phyloP scores from a whole-genome alignment of 2,888 invertebrate genomes.

The Drosophila prolongata region DNA sequence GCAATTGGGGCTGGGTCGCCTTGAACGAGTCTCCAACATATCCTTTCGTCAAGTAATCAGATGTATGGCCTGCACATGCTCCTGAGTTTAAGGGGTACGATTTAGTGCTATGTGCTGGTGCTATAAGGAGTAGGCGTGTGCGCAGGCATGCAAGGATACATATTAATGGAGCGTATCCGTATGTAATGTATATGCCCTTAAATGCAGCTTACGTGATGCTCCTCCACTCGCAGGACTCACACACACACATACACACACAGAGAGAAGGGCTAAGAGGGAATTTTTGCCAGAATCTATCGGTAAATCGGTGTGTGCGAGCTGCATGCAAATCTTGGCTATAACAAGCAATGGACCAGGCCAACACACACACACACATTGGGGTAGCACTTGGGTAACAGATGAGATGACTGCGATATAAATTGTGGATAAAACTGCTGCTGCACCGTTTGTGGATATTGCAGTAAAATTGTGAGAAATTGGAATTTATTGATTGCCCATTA shows the following conservation, averaged over 20 bases:
- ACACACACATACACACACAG: conserved; percentile 2
- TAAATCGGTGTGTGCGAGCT: conserved; percentile 70
- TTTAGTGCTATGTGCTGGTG: conserved; percentile 16
- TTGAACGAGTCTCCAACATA: conserved; percentile 64
- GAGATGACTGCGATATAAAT: conserved; percentile 76
- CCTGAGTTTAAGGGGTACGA: conserved; percentile 16
- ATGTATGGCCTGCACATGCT: conserved; percentile 62
- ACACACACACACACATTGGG: conserved; percentile 19
- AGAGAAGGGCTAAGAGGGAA: conserved; percentile 33
- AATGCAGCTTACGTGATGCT: conserved; percentile 80
- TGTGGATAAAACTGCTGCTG: conserved; percentile 68
- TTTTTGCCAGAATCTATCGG: conserved; percentile 31
- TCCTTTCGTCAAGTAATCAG: conserved; percentile 77
- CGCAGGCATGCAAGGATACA: conserved; percentile 74
- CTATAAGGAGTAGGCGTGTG: conserved; percentile 67
- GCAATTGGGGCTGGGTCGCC: not conserved
- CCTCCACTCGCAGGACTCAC: conserved; percentile 16
- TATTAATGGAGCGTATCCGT: conserved; percentile 81
- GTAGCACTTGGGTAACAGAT: conserved; percentile 71
- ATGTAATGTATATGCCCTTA: conserved; percentile 80
- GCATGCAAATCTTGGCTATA: conserved; percentile 75
- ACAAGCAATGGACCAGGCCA: conserved; percentile 65
- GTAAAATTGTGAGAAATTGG: conserved; percentile 77
- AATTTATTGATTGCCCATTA: conserved; percentile 83
- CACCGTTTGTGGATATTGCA: conserved; percentile 80